Evolutionary conservation across 1,140 invertebrate genomes (phyloP).

Genomic region (Paraescarpia echinospica): DNA sequence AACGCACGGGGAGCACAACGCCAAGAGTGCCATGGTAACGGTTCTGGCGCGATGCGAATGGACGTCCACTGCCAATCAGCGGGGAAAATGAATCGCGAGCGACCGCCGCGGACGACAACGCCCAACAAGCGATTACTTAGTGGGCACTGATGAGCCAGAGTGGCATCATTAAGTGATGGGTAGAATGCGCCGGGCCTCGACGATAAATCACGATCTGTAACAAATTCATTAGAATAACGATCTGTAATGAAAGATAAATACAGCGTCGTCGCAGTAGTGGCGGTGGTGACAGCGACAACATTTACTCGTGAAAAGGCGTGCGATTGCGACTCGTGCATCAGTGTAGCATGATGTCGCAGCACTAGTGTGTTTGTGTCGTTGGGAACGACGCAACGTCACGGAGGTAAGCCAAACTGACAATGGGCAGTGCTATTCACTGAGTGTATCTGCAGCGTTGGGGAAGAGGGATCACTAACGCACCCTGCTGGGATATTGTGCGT

Average conservation of each 20-base stretch:
- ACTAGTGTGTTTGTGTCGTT: not conserved
- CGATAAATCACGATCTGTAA: not conserved
- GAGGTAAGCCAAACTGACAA: not conserved
- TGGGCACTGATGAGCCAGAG: not conserved
- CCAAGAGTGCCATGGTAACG: not conserved
- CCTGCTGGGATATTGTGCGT: not conserved
- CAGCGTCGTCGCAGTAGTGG: not conserved
- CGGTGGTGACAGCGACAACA: not conserved
- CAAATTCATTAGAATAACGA: conserved; percentile 6
- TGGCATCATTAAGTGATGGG: not conserved
- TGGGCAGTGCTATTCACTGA: not conserved
- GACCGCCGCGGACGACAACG: no score
- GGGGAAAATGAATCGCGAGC: not conserved
- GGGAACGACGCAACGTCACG: not conserved
- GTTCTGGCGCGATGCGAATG: not conserved
- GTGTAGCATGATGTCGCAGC: not conserved
- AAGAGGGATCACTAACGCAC: not conserved
- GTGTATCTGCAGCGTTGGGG: not conserved
- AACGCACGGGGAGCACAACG: not conserved
- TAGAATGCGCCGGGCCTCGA: not conserved
- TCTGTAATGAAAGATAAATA: conserved; percentile 6
- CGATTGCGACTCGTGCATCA: not conserved
- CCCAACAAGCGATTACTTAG: not conserved
- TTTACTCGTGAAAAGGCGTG: not conserved
- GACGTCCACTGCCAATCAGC: not conserved